Conservation (phyloP, 2,797 vertebrate genomes). For the Glossophaga mutica region DNA sequence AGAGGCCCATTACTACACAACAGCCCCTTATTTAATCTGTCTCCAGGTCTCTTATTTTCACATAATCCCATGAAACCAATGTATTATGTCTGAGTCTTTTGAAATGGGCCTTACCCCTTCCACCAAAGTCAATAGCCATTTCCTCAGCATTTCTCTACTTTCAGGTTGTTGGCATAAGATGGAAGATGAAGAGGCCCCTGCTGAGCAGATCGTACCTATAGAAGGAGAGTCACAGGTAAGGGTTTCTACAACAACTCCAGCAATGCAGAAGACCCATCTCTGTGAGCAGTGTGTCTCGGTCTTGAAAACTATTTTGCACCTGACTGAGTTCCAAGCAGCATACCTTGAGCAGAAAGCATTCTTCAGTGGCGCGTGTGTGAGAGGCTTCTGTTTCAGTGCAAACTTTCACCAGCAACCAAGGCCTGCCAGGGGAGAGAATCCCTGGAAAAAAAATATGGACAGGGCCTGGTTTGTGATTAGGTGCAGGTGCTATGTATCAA, state of each 20-base stretch:
- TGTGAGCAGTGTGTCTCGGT: background rate
- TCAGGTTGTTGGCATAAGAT: background rate
- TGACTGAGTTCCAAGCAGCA: background rate
- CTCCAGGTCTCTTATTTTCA: too few relatives aligned
- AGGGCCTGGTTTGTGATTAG: background rate
- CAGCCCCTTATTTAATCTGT: too few relatives aligned
- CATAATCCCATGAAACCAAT: background rate
- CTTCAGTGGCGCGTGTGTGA: background rate
- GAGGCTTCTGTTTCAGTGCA: background rate
- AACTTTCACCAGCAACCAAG: background rate
- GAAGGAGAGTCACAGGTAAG: background rate
- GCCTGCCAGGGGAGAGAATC: background rate
- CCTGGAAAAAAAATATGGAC: too few relatives aligned
- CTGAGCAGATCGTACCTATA: background rate
- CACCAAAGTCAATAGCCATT: background rate
- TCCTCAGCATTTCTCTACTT: background rate
- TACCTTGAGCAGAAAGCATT: background rate
- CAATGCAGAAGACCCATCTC: background rate
- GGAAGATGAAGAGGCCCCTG: background rate
- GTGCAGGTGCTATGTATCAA: background rate
- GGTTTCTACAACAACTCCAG: background rate
- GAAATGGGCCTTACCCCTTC: background rate
- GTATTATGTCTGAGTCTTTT: background rate
- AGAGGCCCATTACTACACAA: background rate
- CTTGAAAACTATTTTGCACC: background rate